Evolutionary conservation across 2,113 vertebrate species (phyloP).

Genomic region (Pteronura brasiliensis): DNA sequence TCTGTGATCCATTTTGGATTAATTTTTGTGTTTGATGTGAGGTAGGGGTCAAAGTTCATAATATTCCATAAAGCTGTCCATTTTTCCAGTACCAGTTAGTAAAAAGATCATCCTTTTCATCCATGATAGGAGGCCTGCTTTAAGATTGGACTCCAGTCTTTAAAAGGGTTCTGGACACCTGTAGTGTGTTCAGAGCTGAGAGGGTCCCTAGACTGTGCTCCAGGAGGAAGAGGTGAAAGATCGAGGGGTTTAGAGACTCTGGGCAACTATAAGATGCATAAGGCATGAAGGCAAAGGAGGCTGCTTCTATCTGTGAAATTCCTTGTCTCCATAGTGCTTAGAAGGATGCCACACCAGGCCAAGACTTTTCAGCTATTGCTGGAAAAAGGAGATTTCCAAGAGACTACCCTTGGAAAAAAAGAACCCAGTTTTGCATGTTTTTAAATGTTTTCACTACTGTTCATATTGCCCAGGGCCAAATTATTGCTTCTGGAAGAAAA

Average conservation of each 20-base stretch:
- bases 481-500: not conserved
- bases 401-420: not conserved
- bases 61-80: not conserved
- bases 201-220: not conserved
- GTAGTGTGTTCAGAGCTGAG: not conserved
- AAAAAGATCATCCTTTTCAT: not conserved
- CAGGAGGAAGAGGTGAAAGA: not conserved
- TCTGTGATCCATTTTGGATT: not conserved
- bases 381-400: slow-evolving; percentile 57
- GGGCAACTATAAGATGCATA: not conserved
- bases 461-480: not conserved
- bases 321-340: not conserved
- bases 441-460: not conserved
- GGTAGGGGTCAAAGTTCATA: not conserved
- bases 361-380: not conserved
- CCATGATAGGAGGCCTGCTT: not conserved
- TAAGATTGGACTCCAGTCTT: not conserved
- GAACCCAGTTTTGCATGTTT: not conserved
- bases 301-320: not conserved
- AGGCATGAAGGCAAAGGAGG: not conserved
- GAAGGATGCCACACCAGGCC: not conserved
- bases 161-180: not conserved
- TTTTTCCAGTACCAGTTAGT: not conserved
- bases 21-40: not conserved
- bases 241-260: not conserved